Evolutionary conservation across 2,888 invertebrate species (phyloP), one percentile per base, ranked within the genome.

Genomic region (Griposia aprilina): DNA sequence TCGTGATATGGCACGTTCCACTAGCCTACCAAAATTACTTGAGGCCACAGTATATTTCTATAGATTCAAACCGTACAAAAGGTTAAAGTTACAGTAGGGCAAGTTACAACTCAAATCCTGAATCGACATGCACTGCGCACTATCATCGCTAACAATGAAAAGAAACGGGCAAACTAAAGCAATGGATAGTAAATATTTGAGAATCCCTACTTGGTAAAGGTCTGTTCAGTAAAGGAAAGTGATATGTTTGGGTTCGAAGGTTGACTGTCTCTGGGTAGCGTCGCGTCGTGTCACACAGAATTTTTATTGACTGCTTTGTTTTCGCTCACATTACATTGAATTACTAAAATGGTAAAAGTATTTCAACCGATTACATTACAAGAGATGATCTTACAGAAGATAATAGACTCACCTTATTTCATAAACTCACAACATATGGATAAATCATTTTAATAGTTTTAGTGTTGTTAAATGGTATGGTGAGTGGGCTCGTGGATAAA

Each of bases 211-310:
- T 74, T 57, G 17, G 45, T 48, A 69, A 66, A 85, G 45, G 57
- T 85, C 17, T 36, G 63, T 60, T 73, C 69, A 86, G 82, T 83
- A 83, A 83, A 81, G 68, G 26, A 75, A 85, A 86, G 76, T 83
- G 68, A 82, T 67, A 74, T 62, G 78, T 76, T 76, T 73, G 69
- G 77, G 83, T 72, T 71, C 70, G 62, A 59, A 66, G 72, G 83
- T 62, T 74, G 81, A 23, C 66, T 23, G 41, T 62, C 76, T 59
- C 52, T n/a, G 36, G 69, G 68, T 55, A 60, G 7, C 60, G 5
- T 30, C 48, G 23, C 36, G 26, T 36, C n/a, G 62, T 45, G 45
- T 67, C 65, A 63, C 66, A 66, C 70, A 30, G 52, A 73, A 76
- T 70, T 83, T 86, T 83, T 77, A 83, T 82, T 48, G 65, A 50